Evolutionary conservation across 2,888 invertebrate species (phyloP).

Genomic region (Sialis lutaria): DNA sequence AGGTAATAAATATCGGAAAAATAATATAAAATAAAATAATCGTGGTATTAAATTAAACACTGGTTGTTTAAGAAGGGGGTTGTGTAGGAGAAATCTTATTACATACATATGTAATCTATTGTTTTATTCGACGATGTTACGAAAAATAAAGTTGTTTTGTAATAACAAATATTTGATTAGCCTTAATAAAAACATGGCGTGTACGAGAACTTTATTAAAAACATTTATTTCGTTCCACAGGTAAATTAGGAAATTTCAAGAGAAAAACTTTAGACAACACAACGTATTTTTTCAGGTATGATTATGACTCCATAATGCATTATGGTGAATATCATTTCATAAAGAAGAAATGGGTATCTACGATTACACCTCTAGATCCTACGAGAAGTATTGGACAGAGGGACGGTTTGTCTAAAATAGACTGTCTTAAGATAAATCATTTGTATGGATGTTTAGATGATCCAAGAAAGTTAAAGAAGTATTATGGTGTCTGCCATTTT

Average conservation of each 20-base stretch:
- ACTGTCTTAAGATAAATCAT: constrained; percentile 49
- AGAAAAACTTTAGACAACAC: constrained; percentile 44
- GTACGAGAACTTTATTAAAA: neutral
- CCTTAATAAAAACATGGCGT: too few relatives aligned
- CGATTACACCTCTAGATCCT: constrained; percentile 37
- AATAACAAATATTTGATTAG: too few relatives aligned
- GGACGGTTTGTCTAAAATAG: constrained; percentile 42
- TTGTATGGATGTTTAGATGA: constrained; percentile 41
- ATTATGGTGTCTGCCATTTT: constrained; percentile 34
- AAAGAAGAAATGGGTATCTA: constrained; percentile 38
- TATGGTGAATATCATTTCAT: constrained; percentile 51
- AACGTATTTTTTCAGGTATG: constrained; percentile 51
- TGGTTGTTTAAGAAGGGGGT: too few relatives aligned
- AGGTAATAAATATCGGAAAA: too few relatives aligned
- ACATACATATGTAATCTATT: too few relatives aligned
- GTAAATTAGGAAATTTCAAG: constrained; percentile 41
- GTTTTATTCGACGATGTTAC: too few relatives aligned
- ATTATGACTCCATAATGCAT: constrained; percentile 66
- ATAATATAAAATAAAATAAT: too few relatives aligned
- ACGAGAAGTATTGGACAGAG: constrained; percentile 41
- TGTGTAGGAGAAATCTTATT: too few relatives aligned
- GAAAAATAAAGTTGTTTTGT: too few relatives aligned
- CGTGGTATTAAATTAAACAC: too few relatives aligned
- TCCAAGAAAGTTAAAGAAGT: constrained; percentile 28
- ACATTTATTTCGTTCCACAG: constrained; percentile 22